Percentiles rank a stretch among this genome's conserved stretches.
Evolutionary conservation across 2,888 invertebrate species (phyloP).

Genomic region (Theretra japonica): DNA sequence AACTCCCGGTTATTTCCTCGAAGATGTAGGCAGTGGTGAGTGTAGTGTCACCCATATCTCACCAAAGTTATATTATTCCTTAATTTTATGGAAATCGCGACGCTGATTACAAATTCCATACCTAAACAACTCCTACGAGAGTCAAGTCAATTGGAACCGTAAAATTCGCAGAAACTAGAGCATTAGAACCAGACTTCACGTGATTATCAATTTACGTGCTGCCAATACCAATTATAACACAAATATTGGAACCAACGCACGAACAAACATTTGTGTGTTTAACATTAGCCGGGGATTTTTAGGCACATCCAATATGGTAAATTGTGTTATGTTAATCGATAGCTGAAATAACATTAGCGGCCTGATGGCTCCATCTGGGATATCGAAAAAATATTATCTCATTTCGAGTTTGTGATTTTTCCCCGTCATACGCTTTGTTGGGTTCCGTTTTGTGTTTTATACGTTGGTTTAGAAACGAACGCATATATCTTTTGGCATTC

Average conservation of each 20-base stretch:
- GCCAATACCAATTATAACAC: too few relatives aligned
- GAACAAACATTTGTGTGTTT: background rate
- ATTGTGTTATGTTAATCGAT: slow-evolving; percentile 21
- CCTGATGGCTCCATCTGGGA: slow-evolving; percentile 2
- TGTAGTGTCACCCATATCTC: too few relatives aligned
- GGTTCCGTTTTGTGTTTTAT: background rate
- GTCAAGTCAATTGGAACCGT: too few relatives aligned
- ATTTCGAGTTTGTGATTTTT: slow-evolving; percentile 17
- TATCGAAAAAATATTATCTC: slow-evolving; percentile 15
- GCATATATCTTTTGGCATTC: background rate
- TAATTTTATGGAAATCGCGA: too few relatives aligned
- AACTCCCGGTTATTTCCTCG: too few relatives aligned
- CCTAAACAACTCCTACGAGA: too few relatives aligned
- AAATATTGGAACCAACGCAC: background rate
- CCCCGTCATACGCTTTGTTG: background rate
- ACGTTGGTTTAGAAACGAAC: background rate
- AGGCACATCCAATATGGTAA: background rate
- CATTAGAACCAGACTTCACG: too few relatives aligned
- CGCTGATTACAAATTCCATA: too few relatives aligned
- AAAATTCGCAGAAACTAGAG: too few relatives aligned
- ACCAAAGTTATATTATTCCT: too few relatives aligned
- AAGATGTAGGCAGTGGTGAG: too few relatives aligned
- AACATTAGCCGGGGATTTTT: background rate
- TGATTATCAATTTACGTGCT: too few relatives aligned
- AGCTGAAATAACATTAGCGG: slow-evolving; percentile 15